A percentile compares a stretch with the other conserved stretches of the same genome.
These are phyloP conservation scores for Nemotelus nigrinus DNA, from an alignment of 2,888 invertebrate species.

Conservation along the genomic window DNA sequence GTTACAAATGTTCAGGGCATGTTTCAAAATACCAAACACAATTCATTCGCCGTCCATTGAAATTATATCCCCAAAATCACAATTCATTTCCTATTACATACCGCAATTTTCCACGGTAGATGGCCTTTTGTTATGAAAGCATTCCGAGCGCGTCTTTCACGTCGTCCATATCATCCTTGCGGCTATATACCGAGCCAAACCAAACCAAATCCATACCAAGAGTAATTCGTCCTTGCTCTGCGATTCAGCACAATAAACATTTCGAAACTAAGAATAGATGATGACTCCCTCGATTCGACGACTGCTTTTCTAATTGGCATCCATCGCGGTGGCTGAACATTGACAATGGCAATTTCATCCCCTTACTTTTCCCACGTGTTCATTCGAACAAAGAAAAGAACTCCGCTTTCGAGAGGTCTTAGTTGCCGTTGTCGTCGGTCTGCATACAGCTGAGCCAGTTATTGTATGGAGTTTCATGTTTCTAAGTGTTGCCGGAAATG, in stretches of 20 bases:
- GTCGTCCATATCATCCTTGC: not conserved
- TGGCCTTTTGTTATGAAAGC: slow-evolving; percentile 33
- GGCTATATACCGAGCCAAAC: too few relatives aligned
- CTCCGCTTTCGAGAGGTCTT: too few relatives aligned
- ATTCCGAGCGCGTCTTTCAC: slow-evolving; percentile 1
- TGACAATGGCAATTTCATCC: slow-evolving; percentile 39
- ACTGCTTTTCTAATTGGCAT: slow-evolving; percentile 39
- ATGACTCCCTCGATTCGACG: not conserved
- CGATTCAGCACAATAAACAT: not conserved
- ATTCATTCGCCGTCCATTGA: slow-evolving; percentile 14
- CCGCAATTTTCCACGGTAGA: slow-evolving; percentile 42
- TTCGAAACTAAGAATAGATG: not conserved
- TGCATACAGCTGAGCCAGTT: not conserved
- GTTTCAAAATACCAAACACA: slow-evolving; percentile 4
- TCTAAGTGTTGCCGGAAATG: slow-evolving; percentile 39
- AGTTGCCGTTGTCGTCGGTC: too few relatives aligned
- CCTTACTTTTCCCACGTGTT: slow-evolving; percentile 1
- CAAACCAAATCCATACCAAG: not conserved
- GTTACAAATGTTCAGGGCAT: slow-evolving; percentile 12
- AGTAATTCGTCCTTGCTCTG: slow-evolving; percentile 15
- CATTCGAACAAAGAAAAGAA: not conserved
- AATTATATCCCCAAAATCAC: slow-evolving; percentile 30
- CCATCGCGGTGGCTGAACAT: slow-evolving; percentile 28
- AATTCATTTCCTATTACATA: slow-evolving; percentile 39
- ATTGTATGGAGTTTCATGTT: slow-evolving; percentile 9